phyloP scores from a whole-genome alignment of 2,888 invertebrate species.

The Meandrusa payeni region DNA sequence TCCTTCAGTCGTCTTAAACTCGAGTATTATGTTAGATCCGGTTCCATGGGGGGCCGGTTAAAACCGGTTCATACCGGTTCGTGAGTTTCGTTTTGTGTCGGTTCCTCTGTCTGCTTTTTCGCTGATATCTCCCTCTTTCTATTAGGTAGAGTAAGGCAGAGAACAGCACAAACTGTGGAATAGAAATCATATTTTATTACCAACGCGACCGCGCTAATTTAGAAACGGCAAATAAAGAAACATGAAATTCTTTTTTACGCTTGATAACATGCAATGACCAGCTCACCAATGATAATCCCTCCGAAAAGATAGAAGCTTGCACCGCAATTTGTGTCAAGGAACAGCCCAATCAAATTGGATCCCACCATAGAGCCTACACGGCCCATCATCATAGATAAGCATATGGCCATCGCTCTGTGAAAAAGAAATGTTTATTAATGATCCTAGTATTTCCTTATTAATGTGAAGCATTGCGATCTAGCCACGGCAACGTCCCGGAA shows the following conservation, averaged over 20 bases:
- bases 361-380: slow-evolving; percentile 84
- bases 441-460: too few relatives aligned
- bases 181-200: too few relatives aligned
- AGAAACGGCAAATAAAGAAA: too few relatives aligned
- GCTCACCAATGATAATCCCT: slow-evolving; percentile 69
- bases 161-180: slow-evolving; percentile 57
- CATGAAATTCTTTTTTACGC: too few relatives aligned
- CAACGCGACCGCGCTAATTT: too few relatives aligned
- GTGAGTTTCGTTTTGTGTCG: slow-evolving; percentile 57
- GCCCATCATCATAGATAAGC: slow-evolving; percentile 83
- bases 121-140: slow-evolving; percentile 44
- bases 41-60: slow-evolving; percentile 11
- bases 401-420: slow-evolving; percentile 83
- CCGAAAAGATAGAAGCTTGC: slow-evolving; percentile 83
- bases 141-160: slow-evolving; percentile 57
- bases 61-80: slow-evolving; percentile 62
- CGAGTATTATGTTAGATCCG: slow-evolving; percentile 8
- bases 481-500: too few relatives aligned
- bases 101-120: slow-evolving; percentile 41
- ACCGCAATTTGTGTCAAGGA: slow-evolving; percentile 82
- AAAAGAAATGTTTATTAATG: too few relatives aligned
- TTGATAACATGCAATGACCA: too few relatives aligned
- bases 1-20: slow-evolving; percentile 18
- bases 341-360: slow-evolving; percentile 83
- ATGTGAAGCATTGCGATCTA: too few relatives aligned